Percentiles rank a stretch among this genome's conserved stretches.
Conservation (phyloP, 2,888 invertebrate genomes). For the Neelides folsomi region DNA sequence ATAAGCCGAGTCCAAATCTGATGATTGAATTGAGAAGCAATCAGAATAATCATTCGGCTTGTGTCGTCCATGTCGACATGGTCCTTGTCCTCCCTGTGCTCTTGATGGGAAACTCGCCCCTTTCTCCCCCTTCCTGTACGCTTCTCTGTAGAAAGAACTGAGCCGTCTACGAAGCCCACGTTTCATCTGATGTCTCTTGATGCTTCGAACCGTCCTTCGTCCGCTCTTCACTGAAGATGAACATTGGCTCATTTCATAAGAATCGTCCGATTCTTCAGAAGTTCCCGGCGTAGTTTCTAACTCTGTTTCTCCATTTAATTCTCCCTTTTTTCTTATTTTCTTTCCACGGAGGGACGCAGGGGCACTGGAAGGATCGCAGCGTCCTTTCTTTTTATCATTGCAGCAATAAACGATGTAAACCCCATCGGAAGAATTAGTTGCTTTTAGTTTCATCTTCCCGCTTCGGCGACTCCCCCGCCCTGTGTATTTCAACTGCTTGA, state of each 20-base stretch:
- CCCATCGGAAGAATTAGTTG: conserved; percentile 13
- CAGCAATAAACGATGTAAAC: conserved; percentile 30
- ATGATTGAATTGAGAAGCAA: conserved; percentile 14
- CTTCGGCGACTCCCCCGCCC: not conserved
- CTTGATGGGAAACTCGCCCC: conserved; percentile 7
- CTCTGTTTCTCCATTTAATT: not conserved
- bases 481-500: too few relatives aligned
- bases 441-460: not conserved
- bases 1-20: conserved; percentile 28
- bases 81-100: conserved; percentile 4
- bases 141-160: conserved; percentile 26
- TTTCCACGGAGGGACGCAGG: conserved; percentile 19
- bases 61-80: conserved; percentile 3
- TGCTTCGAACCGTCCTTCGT: conserved; percentile 27
- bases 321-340: conserved; percentile 3
- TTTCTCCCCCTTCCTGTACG: conserved; percentile 8
- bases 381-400: conserved; percentile 11
- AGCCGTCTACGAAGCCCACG: conserved; percentile 16
- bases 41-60: conserved; percentile 2
- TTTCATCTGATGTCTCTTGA: conserved; percentile 21
- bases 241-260: conserved; percentile 1
- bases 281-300: not conserved
- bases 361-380: conserved; percentile 16
- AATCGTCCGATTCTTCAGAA: conserved; percentile 15
- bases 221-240: not conserved